Conservation (phyloP, 1,140 invertebrate genomes). For the Bombus picipes region DNA sequence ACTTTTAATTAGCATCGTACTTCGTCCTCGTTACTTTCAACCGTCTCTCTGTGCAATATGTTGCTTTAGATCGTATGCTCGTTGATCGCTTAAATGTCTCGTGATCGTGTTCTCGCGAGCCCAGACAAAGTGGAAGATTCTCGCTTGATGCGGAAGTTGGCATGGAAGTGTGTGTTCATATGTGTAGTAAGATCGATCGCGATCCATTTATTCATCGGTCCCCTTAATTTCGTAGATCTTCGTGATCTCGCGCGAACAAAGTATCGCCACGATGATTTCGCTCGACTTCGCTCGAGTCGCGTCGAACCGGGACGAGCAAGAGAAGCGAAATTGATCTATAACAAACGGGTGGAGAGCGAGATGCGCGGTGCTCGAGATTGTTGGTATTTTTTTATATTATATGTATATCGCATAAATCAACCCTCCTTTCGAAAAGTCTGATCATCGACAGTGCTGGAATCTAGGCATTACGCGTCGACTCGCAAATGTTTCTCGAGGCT, state of each 20-base stretch:
- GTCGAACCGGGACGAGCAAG: neutral
- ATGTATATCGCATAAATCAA: slow-evolving; percentile 60
- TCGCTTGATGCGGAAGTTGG: too few species aligned
- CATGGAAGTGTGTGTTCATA: neutral
- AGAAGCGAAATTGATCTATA: neutral
- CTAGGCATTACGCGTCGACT: neutral
- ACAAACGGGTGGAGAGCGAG: slow-evolving; percentile 4
- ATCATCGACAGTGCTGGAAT: slow-evolving; percentile 5
- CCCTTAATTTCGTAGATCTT: neutral
- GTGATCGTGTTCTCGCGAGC: slow-evolving; percentile 2
- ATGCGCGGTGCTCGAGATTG: slow-evolving; percentile 72
- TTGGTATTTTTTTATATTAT: slow-evolving; percentile 77
- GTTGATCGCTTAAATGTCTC: neutral
- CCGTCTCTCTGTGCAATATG: slow-evolving; percentile 36
- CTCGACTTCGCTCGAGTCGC: neutral
- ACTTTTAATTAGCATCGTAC: slow-evolving; percentile 35
- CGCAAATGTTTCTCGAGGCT: neutral
- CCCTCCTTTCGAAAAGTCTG: slow-evolving; percentile 28
- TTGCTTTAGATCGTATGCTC: slow-evolving; percentile 24
- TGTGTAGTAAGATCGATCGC: neutral
- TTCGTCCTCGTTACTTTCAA: slow-evolving; percentile 24
- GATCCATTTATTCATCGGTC: neutral
- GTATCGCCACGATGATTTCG: neutral
- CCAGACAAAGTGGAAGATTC: neutral
- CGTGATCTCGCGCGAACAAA: neutral